phyloP scores from a whole-genome alignment of 2,113 vertebrate species.

The Ptyas mucosa region DNA sequence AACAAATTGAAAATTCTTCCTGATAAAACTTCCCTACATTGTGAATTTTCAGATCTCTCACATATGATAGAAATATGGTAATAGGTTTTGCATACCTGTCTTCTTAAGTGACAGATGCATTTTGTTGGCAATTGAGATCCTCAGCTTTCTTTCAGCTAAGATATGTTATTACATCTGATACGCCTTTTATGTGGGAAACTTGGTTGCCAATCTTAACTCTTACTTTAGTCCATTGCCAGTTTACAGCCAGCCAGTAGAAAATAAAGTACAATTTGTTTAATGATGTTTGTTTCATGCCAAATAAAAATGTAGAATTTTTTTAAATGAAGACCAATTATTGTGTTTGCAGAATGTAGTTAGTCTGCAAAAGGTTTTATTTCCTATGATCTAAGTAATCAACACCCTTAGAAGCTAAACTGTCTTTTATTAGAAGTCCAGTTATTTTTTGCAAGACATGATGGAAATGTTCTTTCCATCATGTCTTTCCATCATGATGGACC shows the following conservation, averaged over 20 bases:
- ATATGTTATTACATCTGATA: slow-evolving; percentile 53
- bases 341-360: not conserved
- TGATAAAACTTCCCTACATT: slow-evolving; percentile 61
- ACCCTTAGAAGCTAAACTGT: not conserved
- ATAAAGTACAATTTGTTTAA: not conserved
- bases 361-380: not conserved
- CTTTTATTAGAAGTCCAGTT: not conserved
- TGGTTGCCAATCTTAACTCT: not conserved
- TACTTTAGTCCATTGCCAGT: not conserved
- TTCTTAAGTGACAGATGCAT: slow-evolving; percentile 50
- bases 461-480: not conserved
- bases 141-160: slow-evolving; percentile 56
- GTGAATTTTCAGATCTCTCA: slow-evolving; percentile 68
- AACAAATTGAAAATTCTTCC: slow-evolving; percentile 70
- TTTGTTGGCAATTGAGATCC: slow-evolving; percentile 64
- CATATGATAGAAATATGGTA: slow-evolving; percentile 61
- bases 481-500: too few relatives aligned
- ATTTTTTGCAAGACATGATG: not conserved
- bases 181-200: slow-evolving; percentile 28
- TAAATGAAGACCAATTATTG: not conserved
- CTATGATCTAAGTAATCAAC: not conserved
- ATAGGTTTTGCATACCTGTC: slow-evolving; percentile 55
- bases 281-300: not conserved
- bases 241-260: not conserved
- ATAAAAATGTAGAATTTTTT: not conserved